A percentile compares a stretch with the other conserved stretches of the same genome.
These are phyloP conservation scores for Oryzaephilus surinamensis DNA, from an alignment of 1,140 invertebrate species.

Conservation along the genomic window DNA sequence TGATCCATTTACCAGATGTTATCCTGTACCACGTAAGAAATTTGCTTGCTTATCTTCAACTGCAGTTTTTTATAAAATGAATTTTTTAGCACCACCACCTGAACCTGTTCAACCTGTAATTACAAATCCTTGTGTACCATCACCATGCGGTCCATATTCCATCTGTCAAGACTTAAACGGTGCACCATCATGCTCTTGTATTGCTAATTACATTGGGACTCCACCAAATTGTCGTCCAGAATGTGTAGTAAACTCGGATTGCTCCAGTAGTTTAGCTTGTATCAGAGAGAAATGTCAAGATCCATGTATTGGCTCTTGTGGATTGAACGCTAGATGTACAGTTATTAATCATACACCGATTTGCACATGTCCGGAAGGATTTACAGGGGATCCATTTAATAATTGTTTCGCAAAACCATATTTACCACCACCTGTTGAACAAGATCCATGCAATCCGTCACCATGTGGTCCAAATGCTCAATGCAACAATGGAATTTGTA, in stretches of 20 bases:
- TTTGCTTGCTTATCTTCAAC: background rate
- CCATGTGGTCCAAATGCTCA: slow-evolving; percentile 54
- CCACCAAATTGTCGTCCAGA: slow-evolving; percentile 63
- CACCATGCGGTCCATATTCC: slow-evolving; percentile 61
- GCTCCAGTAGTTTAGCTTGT: slow-evolving; percentile 51
- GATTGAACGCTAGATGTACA: slow-evolving; percentile 50
- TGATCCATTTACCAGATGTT: slow-evolving; percentile 43
- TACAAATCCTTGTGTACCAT: slow-evolving; percentile 58
- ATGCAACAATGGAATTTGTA: slow-evolving; percentile 48
- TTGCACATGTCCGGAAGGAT: slow-evolving; percentile 56
- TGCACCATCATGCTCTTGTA: slow-evolving; percentile 56
- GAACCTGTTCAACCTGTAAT: slow-evolving; percentile 31
- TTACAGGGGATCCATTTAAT: slow-evolving; percentile 58
- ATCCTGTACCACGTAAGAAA: slow-evolving; percentile 26
- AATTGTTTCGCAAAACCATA: slow-evolving; percentile 42
- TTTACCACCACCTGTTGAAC: slow-evolving; percentile 30
- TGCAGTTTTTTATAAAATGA: background rate
- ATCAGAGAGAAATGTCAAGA: slow-evolving; percentile 58
- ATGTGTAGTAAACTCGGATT: slow-evolving; percentile 59
- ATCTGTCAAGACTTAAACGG: slow-evolving; percentile 52
- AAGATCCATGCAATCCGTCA: slow-evolving; percentile 49
- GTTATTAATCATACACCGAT: slow-evolving; percentile 58
- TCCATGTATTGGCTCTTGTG: slow-evolving; percentile 61
- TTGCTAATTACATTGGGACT: slow-evolving; percentile 50
- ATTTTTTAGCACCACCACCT: slow-evolving; percentile 18